Evolutionary conservation across 1,140 invertebrate genomes (phyloP).

Genomic region (Cephus cinctus): DNA sequence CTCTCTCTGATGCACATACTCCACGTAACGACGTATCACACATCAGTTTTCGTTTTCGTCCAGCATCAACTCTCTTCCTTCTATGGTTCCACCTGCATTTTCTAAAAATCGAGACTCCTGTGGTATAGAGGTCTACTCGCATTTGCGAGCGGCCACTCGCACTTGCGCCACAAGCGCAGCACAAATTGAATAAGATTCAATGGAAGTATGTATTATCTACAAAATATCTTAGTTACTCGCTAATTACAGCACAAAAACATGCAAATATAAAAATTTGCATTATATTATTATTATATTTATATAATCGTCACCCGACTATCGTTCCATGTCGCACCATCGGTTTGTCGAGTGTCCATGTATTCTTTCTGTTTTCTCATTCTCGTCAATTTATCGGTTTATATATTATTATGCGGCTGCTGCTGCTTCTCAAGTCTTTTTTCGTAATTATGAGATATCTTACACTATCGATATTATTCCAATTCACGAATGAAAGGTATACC

Average conservation of each 20-base stretch:
- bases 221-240: conserved; percentile 57
- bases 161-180: conserved; percentile 18
- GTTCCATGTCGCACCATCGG: conserved; percentile 21
- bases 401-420: conserved; percentile 4
- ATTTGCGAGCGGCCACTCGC: conserved; percentile 7
- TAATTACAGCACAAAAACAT: conserved; percentile 57
- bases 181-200: conserved; percentile 46
- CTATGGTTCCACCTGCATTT: conserved; percentile 36
- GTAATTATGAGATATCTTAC: conserved; percentile 49
- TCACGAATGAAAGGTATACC: conserved; percentile 40
- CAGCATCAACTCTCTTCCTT: conserved; percentile 23
- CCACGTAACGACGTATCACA: conserved; percentile 19
- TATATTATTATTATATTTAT: conserved; percentile 49
- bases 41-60: conserved; percentile 18
- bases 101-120: conserved; percentile 32
- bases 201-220: conserved; percentile 52
- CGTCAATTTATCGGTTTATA: conserved; percentile 20
- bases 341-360: conserved; percentile 30
- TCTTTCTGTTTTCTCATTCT: conserved; percentile 17
- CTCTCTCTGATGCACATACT: too few relatives aligned
- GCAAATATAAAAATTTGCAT: conserved; percentile 57
- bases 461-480: conserved; percentile 49
- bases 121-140: too few relatives aligned
- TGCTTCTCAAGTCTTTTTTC: conserved; percentile 24
- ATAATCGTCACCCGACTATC: conserved; percentile 47